Conservation (phyloP, 2,797 vertebrate species). For the Todus mexicanus region DNA sequence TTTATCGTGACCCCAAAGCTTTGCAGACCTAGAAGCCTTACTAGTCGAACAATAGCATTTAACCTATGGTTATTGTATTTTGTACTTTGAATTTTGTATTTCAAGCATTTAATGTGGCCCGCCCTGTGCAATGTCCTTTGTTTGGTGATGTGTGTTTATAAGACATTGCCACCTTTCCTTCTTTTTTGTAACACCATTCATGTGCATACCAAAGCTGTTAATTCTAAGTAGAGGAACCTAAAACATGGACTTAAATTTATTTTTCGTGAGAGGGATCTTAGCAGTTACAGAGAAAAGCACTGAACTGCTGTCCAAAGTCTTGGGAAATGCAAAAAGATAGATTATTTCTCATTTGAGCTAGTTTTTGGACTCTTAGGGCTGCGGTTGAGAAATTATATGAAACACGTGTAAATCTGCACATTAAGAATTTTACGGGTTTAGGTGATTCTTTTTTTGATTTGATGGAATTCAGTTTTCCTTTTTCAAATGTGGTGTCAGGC, state of each 20-base stretch:
- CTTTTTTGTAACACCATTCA: background rate
- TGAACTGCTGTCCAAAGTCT: background rate
- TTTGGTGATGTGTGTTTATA: background rate
- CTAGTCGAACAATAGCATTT: background rate
- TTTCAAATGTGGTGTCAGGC: background rate
- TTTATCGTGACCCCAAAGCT: accelerated
- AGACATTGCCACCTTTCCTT: background rate
- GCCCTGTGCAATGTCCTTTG: background rate
- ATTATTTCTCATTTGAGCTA: background rate
- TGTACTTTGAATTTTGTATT: background rate
- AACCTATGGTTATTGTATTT: background rate
- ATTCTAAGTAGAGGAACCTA: background rate
- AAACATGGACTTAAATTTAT: accelerated
- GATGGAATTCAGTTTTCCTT: background rate
- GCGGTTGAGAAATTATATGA: background rate
- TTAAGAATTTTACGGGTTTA: background rate
- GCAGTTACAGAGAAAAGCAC: background rate
- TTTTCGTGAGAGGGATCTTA: background rate
- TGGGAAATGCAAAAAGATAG: background rate
- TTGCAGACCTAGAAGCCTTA: background rate
- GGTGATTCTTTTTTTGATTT: background rate
- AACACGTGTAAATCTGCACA: background rate
- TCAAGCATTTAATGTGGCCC: background rate
- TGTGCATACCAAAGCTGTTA: accelerated
- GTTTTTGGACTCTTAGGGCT: background rate